Percentiles rank a stretch among this genome's conserved stretches.
Conservation (phyloP, 2,797 vertebrate genomes). For the Manis javanica region DNA sequence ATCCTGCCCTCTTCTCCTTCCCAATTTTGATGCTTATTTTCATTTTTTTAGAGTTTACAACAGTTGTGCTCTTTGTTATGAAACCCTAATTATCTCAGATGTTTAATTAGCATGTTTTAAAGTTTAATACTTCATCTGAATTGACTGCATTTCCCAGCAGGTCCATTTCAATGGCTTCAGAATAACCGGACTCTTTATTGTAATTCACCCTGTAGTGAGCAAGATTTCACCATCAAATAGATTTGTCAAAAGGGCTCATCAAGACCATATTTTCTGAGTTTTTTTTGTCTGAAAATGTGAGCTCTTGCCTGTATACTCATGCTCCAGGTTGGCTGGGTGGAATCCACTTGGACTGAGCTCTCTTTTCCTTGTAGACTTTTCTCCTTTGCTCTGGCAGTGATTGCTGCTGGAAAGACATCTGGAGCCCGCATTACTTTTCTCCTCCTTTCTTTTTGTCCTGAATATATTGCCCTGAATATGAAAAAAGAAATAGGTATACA, state of each 20-base stretch:
- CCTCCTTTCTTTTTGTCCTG: neutral
- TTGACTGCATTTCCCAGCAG: neutral
- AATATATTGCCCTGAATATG: neutral
- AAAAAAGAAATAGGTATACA: neutral
- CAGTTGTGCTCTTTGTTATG: neutral
- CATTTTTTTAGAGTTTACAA: neutral
- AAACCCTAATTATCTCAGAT: neutral
- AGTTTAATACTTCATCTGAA: too few species aligned
- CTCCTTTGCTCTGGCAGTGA: constrained; percentile 14
- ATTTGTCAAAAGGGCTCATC: neutral
- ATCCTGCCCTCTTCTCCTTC: neutral
- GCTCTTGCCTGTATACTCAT: neutral
- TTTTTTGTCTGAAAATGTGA: constrained; percentile 18
- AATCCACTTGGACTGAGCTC: neutral
- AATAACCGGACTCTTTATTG: neutral
- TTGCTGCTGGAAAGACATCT: constrained; percentile 43
- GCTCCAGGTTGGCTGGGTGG: neutral
- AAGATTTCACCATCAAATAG: neutral
- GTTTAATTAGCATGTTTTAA: neutral
- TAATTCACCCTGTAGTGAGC: neutral
- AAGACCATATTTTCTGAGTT: neutral
- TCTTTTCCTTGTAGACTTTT: neutral
- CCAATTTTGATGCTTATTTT: neutral
- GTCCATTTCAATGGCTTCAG: neutral
- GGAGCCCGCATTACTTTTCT: constrained; percentile 33